Conservation (phyloP, 2,888 invertebrate species). For the Homarus gammarus region DNA sequence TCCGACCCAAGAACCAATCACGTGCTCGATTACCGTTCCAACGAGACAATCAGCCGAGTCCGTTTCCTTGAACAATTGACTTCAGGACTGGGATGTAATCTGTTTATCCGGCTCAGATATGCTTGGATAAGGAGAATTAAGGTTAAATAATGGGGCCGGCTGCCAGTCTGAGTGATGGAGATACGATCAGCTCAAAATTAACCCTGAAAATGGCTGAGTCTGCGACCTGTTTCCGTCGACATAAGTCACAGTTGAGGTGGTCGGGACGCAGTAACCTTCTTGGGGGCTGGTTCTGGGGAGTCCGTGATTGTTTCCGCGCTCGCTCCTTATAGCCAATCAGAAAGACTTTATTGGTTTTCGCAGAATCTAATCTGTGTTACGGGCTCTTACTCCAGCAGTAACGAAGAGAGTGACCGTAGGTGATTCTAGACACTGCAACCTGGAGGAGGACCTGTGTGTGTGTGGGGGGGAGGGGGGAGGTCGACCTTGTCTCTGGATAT, state of each 20-base stretch:
- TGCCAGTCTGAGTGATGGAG: constrained; percentile 66
- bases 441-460: constrained; percentile 7
- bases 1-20: constrained; percentile 69
- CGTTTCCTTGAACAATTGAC: constrained; percentile 66
- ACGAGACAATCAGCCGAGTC: constrained; percentile 72
- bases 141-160: constrained; percentile 53
- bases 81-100: constrained; percentile 48
- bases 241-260: constrained; percentile 53
- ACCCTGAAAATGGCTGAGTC: constrained; percentile 52
- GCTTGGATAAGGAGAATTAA: constrained; percentile 72
- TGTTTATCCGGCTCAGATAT: constrained; percentile 62
- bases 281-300: constrained; percentile 13
- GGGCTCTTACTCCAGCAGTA: constrained; percentile 62
- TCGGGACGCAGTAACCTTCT: constrained; percentile 37
- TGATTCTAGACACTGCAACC: constrained; percentile 34
- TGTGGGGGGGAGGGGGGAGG: neutral
- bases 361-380: constrained; percentile 74
- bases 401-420: constrained; percentile 52
- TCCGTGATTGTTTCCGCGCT: constrained; percentile 72
- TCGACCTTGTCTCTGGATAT: neutral
- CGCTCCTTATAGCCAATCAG: constrained; percentile 73
- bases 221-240: constrained; percentile 46
- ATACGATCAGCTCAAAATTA: constrained; percentile 50
- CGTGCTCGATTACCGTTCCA: constrained; percentile 65
- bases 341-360: constrained; percentile 71